Conservation (phyloP, 2,797 vertebrate species). For the Siniperca undulata region DNA sequence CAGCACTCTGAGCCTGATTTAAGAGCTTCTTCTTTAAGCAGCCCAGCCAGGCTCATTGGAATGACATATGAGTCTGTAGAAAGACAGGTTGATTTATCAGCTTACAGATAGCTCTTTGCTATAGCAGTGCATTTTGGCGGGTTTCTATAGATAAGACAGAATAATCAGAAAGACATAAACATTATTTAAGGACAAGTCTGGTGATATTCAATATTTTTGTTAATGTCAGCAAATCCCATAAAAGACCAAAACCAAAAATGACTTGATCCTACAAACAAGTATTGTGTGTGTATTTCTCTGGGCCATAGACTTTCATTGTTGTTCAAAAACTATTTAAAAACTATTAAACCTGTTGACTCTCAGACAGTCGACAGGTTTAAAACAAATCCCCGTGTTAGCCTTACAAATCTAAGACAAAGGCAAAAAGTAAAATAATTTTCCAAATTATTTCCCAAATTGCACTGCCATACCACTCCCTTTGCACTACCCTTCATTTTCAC, state of each 20-base stretch:
- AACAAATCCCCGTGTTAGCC: neutral
- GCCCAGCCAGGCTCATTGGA: constrained; percentile 29
- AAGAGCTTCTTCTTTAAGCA: constrained; percentile 47
- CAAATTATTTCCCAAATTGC: neutral
- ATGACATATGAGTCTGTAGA: constrained; percentile 53
- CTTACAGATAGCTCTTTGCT: constrained; percentile 21
- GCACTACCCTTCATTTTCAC: neutral
- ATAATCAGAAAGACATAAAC: neutral
- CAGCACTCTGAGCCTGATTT: constrained; percentile 50
- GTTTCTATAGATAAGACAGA: neutral
- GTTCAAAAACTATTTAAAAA: neutral
- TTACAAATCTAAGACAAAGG: neutral
- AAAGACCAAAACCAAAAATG: neutral
- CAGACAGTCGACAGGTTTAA: neutral
- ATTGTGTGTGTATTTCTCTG: neutral
- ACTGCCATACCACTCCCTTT: neutral
- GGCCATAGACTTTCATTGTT: neutral
- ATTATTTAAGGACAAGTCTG: neutral
- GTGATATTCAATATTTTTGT: constrained; percentile 17
- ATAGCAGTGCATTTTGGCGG: neutral
- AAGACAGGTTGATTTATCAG: constrained; percentile 53
- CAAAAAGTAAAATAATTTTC: too few species aligned
- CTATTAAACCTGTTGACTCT: too few species aligned
- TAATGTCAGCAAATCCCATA: neutral
- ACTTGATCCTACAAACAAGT: neutral